Percentiles rank a stretch among this genome's conserved stretches.
phyloP scores from a whole-genome alignment of 2,888 invertebrate genomes.

The Pseudolycoriella hygida region DNA sequence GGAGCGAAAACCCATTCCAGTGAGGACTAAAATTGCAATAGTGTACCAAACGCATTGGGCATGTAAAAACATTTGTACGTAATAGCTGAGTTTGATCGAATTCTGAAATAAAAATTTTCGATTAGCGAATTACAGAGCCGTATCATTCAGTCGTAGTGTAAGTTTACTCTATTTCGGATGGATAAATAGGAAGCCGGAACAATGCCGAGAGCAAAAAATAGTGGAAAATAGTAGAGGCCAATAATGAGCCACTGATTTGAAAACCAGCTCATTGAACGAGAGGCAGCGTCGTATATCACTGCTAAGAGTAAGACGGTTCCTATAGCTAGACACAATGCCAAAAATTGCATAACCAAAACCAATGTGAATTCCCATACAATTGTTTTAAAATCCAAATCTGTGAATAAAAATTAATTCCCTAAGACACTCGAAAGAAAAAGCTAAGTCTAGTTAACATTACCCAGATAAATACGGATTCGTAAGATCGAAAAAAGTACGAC shows the following conservation, averaged over 20 bases:
- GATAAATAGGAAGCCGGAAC: constrained; percentile 23
- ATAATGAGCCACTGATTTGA: constrained; percentile 34
- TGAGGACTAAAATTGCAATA: constrained; percentile 18
- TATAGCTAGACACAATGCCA: constrained; percentile 18
- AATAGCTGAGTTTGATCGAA: no score
- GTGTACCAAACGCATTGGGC: constrained; percentile 23
- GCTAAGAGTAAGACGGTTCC: constrained; percentile 20
- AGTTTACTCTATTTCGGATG: constrained; percentile 19
- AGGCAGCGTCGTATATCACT: constrained; percentile 24
- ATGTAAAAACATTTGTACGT: constrained; percentile 23
- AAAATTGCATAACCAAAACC: constrained; percentile 18
- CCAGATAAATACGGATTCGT: neutral
- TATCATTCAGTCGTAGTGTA: no score
- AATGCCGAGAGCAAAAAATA: constrained; percentile 22
- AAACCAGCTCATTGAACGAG: constrained; percentile 40
- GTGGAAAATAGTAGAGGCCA: constrained; percentile 29
- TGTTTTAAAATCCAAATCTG: no score
- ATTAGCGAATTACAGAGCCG: no score
- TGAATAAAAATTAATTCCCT: neutral
- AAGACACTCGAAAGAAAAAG: neutral
- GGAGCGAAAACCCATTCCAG: constrained; percentile 22
- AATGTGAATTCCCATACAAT: constrained; percentile 14
- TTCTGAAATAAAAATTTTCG: neutral
- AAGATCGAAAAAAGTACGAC: neutral
- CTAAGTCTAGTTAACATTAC: neutral